Evolutionary conservation across 2,113 vertebrate species (phyloP), one percentile per base, ranked within the genome.

Genomic region (Pteruthius melanotis): DNA sequence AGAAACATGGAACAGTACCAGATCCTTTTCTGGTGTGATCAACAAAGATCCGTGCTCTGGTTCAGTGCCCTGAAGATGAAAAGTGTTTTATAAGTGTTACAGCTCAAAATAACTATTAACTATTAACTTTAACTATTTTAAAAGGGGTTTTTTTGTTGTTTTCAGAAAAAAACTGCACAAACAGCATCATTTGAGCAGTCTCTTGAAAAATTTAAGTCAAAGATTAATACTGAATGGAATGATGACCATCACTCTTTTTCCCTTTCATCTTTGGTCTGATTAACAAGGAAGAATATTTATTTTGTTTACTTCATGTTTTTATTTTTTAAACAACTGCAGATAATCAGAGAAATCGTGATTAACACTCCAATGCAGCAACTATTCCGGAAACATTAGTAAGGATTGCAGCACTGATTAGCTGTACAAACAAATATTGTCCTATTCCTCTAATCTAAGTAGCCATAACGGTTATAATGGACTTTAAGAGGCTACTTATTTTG

Each of bases 351-450:
- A 83, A 50, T 33, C 0, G 0, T 90, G 63, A 83, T 93, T 85
- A 95, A 70, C 70, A 56, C 63, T 83, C 37, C 59, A 74, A 17
- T 86, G 72, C 33, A 91, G 44, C 71, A 79, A 10, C 70, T 87
- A 54, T 68, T 88, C 35, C 3, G 5, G 71, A 85, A 95, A 66
- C 82, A 70, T 97, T 59, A 85, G 23, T 72, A 71, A 83, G 71
- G 22, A 53, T 59, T 93, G 71, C 45, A 83, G 50, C 79, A 50
- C 54, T 91, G 90, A 88, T 94, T 95, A 95, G 75, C 42, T 83
- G 13, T 77, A 65, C 54, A 77, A 79, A 91, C 54, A 93, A 86
- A 60, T 53, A 87, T 30, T 68, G 56, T 47, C 0, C 0, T 70
- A 60, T 52, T 92, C 40, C 40, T 89, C 87, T 89, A 75, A 52